These are phyloP conservation scores for Dryoscopus gambensis DNA, from an alignment of 2,113 vertebrate species.

Conservation along the genomic window DNA sequence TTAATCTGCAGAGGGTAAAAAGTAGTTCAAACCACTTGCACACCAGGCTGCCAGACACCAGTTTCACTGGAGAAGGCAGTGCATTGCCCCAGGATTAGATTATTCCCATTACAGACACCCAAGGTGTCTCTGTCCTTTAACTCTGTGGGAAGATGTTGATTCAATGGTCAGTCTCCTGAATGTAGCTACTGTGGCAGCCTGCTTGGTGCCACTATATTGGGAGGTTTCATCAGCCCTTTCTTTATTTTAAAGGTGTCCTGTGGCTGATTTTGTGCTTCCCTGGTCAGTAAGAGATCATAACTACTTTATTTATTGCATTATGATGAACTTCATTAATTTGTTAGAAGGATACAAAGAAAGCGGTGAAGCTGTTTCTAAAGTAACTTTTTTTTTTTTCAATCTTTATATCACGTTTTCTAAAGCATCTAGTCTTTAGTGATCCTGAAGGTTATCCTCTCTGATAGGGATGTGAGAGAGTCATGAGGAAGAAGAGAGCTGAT, in stretches of 20 bases:
- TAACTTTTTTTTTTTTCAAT: neutral
- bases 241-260: neutral
- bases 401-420: neutral
- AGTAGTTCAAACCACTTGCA: neutral
- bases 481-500: neutral
- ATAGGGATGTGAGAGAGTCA: neutral
- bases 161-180: accelerated
- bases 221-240: neutral
- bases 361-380: neutral
- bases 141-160: neutral
- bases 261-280: neutral
- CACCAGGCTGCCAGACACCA: neutral
- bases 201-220: neutral
- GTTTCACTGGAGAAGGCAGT: neutral
- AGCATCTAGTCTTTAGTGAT: neutral
- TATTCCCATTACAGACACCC: neutral
- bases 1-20: slow-evolving; percentile 19
- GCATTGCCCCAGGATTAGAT: neutral
- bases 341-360: neutral
- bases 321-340: neutral
- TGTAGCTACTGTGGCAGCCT: neutral
- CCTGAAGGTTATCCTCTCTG: neutral
- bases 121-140: neutral
- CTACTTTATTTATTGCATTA: neutral
- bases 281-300: neutral